A percentile compares a stretch with the other conserved stretches of the same genome.
Evolutionary conservation across 1,140 invertebrate species (phyloP).

Genomic region (Wasmannia auropunctata): DNA sequence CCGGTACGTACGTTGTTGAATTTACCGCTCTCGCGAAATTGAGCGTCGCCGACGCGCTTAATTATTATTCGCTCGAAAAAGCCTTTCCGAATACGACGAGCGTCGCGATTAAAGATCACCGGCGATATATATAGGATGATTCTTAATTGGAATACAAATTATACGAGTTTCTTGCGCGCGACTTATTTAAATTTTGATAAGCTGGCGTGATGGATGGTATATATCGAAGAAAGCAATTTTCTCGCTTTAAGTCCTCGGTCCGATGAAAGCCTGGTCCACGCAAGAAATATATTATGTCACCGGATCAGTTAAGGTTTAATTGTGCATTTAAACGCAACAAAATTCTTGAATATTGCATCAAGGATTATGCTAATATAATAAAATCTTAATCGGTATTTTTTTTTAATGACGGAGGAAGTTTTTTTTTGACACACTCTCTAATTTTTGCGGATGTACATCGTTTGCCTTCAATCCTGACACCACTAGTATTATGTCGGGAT

Average conservation of each 20-base stretch:
- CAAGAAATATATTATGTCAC: constrained; percentile 15
- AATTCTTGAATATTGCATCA: background rate
- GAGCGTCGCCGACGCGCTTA: constrained; percentile 14
- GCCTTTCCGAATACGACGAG: background rate
- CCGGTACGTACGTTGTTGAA: background rate
- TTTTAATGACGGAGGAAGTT: background rate
- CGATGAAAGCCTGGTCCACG: constrained; percentile 14
- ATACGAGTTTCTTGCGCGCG: constrained; percentile 28
- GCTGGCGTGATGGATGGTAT: background rate
- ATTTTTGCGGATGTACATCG: background rate
- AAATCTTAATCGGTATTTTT: too few species aligned
- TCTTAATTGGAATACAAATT: constrained; percentile 59
- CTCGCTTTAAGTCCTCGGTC: background rate
- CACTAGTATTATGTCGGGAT: constrained; percentile 1
- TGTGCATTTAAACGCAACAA: background rate
- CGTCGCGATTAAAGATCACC: constrained; percentile 38
- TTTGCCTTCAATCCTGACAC: background rate
- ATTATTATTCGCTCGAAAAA: constrained; percentile 39
- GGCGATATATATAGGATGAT: constrained; percentile 15
- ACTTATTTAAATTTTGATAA: constrained; percentile 58
- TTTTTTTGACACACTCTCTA: background rate
- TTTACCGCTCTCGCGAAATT: constrained; percentile 27
- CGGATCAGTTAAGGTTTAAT: constrained; percentile 27
- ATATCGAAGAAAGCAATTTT: constrained; percentile 36
- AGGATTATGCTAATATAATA: background rate